A percentile compares a stretch with the other conserved stretches of the same genome.
Evolutionary conservation across 2,797 vertebrate species (phyloP).

Genomic region (Betta splendens): DNA sequence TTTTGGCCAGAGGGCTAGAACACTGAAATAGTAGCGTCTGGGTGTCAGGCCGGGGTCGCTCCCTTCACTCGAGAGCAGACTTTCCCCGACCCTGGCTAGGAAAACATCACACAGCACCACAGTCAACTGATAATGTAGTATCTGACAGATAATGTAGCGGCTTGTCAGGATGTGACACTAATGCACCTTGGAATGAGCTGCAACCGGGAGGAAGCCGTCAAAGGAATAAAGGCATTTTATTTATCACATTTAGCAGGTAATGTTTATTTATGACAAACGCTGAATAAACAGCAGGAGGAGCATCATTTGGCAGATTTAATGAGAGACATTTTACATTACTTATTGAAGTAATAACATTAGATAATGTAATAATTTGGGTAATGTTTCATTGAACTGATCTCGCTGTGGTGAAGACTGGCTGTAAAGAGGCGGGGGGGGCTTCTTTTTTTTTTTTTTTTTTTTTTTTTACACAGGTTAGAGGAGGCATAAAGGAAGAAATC

Average conservation of each 20-base stretch:
- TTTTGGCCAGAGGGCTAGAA: constrained; percentile 69
- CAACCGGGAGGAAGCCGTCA: constrained; percentile 2
- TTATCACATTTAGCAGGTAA: neutral
- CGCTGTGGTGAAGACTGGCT: constrained; percentile 2
- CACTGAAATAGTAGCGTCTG: constrained; percentile 76
- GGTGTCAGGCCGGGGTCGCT: constrained; percentile 69
- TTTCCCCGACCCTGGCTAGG: constrained; percentile 50
- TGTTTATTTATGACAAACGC: neutral
- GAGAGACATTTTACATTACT: neutral
- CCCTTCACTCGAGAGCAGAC: constrained; percentile 66
- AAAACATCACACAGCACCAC: constrained; percentile 58
- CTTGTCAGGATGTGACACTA: constrained; percentile 40
- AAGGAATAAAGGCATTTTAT: neutral
- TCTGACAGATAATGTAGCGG: constrained; percentile 47
- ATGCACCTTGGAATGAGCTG: constrained; percentile 10
- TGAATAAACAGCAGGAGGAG: neutral
- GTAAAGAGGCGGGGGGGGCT: constrained; percentile 9
- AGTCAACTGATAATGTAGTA: constrained; percentile 46
- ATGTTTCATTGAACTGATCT: constrained; percentile 1
- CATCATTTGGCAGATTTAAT: neutral
- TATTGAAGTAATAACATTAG: neutral
- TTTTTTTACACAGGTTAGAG: constrained; percentile 45
- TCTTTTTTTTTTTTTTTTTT: constrained; percentile 41
- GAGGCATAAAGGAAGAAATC: constrained; percentile 74
- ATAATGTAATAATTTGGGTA: constrained; percentile 1